phyloP scores from a whole-genome alignment of 2,113 vertebrate species.

The Dolichotis patagonum region DNA sequence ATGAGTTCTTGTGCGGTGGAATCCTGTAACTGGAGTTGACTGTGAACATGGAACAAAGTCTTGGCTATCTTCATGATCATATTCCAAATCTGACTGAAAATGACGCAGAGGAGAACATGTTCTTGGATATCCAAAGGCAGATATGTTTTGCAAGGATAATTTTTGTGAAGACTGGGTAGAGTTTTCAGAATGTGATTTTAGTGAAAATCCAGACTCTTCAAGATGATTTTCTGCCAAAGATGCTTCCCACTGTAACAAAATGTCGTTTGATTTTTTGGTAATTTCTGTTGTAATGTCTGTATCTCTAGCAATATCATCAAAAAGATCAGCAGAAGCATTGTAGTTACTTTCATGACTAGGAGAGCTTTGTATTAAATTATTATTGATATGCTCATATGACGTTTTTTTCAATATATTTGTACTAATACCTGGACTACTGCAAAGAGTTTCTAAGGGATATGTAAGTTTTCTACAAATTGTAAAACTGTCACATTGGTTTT shows the following conservation, averaged over 20 bases:
- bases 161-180: conserved; percentile 43
- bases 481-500: conserved; percentile 58
- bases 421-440: neutral
- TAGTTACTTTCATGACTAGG: conserved; percentile 79
- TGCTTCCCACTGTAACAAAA: conserved; percentile 53
- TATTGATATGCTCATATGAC: neutral
- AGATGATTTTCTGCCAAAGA: conserved; percentile 62
- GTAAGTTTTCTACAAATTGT: conserved; percentile 23
- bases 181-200: conserved; percentile 57
- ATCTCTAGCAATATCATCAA: conserved; percentile 82
- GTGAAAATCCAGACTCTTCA: conserved; percentile 31
- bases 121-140: conserved; percentile 14
- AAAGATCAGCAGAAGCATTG: conserved; percentile 90
- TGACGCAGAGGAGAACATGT: conserved; percentile 60
- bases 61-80: conserved; percentile 58
- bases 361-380: conserved; percentile 56
- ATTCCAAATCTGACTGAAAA: conserved; percentile 69
- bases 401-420: conserved; percentile 70
- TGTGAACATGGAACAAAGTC: conserved; percentile 88
- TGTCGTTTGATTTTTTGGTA: conserved; percentile 61
- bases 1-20: conserved; percentile 54
- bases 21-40: conserved; percentile 88
- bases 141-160: neutral
- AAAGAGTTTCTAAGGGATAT: conserved; percentile 58
- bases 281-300: conserved; percentile 63